These are phyloP conservation scores for Colletes collaris DNA, from an alignment of 2,888 invertebrate species.

Conservation along the genomic window DNA sequence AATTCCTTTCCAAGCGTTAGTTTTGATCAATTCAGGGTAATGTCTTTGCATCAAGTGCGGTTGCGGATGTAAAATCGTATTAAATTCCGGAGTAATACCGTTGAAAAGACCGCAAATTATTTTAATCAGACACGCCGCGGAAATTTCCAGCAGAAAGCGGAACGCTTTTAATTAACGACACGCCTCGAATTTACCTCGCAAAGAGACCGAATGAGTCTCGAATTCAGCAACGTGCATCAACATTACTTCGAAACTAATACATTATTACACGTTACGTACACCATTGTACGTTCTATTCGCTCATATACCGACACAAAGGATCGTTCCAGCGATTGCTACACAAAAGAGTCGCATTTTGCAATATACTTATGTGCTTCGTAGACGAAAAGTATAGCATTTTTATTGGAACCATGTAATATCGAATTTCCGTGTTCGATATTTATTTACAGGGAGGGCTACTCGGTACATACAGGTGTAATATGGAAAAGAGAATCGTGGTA, in stretches of 20 bases:
- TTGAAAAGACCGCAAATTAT: slow-evolving; percentile 15
- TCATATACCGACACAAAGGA: neutral
- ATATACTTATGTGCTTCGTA: no score
- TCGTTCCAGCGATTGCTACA: neutral
- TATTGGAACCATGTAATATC: no score
- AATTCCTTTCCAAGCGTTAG: neutral
- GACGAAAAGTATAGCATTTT: no score
- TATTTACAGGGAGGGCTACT: no score
- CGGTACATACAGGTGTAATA: no score
- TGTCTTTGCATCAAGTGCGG: neutral
- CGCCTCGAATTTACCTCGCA: slow-evolving; percentile 7
- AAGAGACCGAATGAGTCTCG: slow-evolving; percentile 17
- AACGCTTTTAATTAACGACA: slow-evolving; percentile 20
- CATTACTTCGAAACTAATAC: neutral
- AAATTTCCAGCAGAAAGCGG: slow-evolving; percentile 4
- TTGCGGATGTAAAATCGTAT: neutral
- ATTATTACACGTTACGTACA: neutral
- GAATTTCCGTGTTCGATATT: no score
- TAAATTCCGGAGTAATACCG: neutral
- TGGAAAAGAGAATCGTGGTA: no score
- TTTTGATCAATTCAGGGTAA: neutral
- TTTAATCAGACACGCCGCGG: slow-evolving; percentile 1
- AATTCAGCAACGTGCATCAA: slow-evolving; percentile 8
- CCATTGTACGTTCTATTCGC: neutral
- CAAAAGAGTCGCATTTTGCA: no score